Conservation (phyloP, 2,797 vertebrate genomes). For the Megalops cyprinoides region DNA sequence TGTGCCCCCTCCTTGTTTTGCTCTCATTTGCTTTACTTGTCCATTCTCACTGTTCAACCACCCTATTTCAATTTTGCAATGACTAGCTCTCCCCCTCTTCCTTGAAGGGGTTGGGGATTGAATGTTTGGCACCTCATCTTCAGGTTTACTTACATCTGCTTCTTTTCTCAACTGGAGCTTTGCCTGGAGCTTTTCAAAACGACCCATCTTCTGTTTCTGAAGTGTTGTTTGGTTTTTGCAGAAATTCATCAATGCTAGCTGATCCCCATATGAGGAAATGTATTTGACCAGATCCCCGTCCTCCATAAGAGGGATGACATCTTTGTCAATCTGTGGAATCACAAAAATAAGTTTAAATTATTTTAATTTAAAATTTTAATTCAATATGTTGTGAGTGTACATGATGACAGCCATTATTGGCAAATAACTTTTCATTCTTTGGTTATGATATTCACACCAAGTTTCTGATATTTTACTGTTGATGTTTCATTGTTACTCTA, state of each 20-base stretch:
- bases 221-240: constrained; percentile 33
- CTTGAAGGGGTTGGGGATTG: constrained; percentile 19
- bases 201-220: constrained; percentile 35
- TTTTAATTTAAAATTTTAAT: no score
- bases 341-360: no score
- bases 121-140: no score
- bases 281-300: background rate
- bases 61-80: constrained; percentile 37
- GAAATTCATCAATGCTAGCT: constrained; percentile 28
- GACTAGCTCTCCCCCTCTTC: background rate
- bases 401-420: no score
- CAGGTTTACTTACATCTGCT: constrained; percentile 17
- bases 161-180: constrained; percentile 44
- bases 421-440: no score
- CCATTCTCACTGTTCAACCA: constrained; percentile 37
- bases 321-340: no score
- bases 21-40: constrained; percentile 31
- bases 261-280: constrained; percentile 10
- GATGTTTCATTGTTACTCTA: no score
- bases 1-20: constrained; percentile 47
- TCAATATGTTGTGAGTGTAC: no score
- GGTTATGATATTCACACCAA: no score
- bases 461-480: no score
- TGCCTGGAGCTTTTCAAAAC: constrained; percentile 37
- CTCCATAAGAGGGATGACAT: background rate